Evolutionary conservation across 1,140 invertebrate species (phyloP), one percentile per base, ranked within the genome.

Genomic region (Formica exsecta): DNA sequence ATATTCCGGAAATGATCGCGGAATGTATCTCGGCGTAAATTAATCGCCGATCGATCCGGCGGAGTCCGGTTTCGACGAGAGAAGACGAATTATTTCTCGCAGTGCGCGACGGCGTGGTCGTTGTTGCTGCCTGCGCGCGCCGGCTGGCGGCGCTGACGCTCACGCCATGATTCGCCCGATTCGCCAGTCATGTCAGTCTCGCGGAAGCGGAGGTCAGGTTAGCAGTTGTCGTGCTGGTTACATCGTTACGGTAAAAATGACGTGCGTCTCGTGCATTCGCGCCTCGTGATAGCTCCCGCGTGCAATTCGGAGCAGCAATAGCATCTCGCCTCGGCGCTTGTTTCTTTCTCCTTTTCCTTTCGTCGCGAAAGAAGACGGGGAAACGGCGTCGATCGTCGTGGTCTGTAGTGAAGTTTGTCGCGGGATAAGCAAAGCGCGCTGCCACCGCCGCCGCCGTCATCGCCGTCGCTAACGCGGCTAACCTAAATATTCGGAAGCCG

Each of bases 221-320:
- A 94, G 93, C 95, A 94, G 89, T 84, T 87, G 81, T 83, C 88
- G 81, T 85, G 76, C 32, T 87, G 85, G 62, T 86, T 89, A 93
- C 95, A 94, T 95, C 94, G 94, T 89, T 32, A 51, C 91, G 87
- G 94, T 95, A 96, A 73, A 96, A 95, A 96, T 96, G 96, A 96
- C 95, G 95, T 95, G 95, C 95, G 94, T 90, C 93, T 95, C 96
- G 93, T 95, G 95, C 95, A 94, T 94, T 91, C 95, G 94, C 95
- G 93, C 92, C 94, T 96, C 96, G 95, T 96, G 96, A 96, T 96
- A 96, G 70, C 81, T 86, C 62, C 71, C 74, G 77, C 51, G 57
- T 62, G 66, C 29, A 54, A 48, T 44, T 32, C 19, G 25, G 54
- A 38, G 25, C 25, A n/a, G 11, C 16, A 16, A 29, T 8, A 51